A percentile compares a stretch with the other conserved stretches of the same genome.
Conservation (phyloP, 1,140 invertebrate species). For the Asbolus verrucosus region DNA sequence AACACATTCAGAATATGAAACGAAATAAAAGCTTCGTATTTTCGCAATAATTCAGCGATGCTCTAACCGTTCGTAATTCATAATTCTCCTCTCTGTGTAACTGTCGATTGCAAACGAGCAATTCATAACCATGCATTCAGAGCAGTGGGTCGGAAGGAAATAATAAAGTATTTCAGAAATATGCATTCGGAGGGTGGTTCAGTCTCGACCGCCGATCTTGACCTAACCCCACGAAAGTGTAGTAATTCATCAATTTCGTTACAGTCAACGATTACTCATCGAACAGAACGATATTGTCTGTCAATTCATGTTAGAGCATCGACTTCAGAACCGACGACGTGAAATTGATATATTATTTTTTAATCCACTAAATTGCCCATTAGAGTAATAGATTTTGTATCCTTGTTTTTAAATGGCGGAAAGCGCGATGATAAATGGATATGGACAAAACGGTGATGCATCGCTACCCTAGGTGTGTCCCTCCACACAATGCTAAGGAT, state of each 20-base stretch:
- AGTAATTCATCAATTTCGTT: too few species aligned
- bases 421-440: slow-evolving; percentile 21
- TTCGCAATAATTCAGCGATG: slow-evolving; percentile 19
- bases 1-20: too few species aligned
- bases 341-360: slow-evolving; percentile 43
- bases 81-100: slow-evolving; percentile 2
- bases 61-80: slow-evolving; percentile 11
- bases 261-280: slow-evolving; percentile 22
- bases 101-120: slow-evolving; percentile 31
- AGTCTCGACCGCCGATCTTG: neutral
- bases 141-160: slow-evolving; percentile 33
- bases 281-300: neutral
- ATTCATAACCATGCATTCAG: slow-evolving; percentile 19
- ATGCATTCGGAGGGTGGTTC: neutral
- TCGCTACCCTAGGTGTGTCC: slow-evolving; percentile 26
- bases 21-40: too few species aligned
- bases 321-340: slow-evolving; percentile 18
- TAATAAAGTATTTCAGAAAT: slow-evolving; percentile 6
- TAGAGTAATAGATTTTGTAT: slow-evolving; percentile 31
- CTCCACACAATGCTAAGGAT: neutral
- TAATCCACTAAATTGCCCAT: slow-evolving; percentile 40
- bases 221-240: neutral
- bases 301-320: too few species aligned
- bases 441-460: neutral
- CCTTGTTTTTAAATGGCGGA: slow-evolving; percentile 8